Conservation (phyloP, 37 sponge, comb jelly and placozoan genomes). For the Agelas oroides region DNA sequence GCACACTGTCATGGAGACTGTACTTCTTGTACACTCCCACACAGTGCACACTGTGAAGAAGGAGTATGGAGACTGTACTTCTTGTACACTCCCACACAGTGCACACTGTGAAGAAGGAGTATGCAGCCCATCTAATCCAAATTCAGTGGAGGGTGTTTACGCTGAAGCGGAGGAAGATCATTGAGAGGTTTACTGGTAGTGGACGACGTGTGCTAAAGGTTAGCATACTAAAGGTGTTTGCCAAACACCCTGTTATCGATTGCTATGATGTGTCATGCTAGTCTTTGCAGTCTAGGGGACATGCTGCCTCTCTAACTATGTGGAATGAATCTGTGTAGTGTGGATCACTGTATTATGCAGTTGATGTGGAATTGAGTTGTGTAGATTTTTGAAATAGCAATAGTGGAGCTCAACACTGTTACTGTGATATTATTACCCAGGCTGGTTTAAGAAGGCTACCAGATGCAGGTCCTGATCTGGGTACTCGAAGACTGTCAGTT, state of each 20-base stretch:
- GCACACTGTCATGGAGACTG: too few relatives aligned
- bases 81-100: neutral
- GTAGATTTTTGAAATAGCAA: too few relatives aligned
- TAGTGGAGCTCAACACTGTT: too few relatives aligned
- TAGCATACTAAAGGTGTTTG: neutral
- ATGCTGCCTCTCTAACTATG: too few relatives aligned
- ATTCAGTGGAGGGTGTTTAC: conserved; percentile 24
- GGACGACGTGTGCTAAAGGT: neutral
- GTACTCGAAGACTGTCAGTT: conserved; percentile 3
- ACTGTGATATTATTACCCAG: neutral
- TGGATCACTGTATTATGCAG: too few relatives aligned
- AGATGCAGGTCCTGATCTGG: conserved; percentile 31
- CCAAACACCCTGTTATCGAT: too few relatives aligned
- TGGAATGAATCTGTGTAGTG: too few relatives aligned
- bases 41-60: conserved; percentile 21
- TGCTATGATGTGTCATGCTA: too few relatives aligned
- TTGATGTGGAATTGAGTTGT: too few relatives aligned
- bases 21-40: too few relatives aligned
- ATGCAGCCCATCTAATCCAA: conserved; percentile 56
- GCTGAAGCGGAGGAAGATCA: conserved; percentile 13
- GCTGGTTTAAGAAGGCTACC: conserved; percentile 27
- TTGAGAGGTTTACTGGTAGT: neutral
- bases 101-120: conserved; percentile 20
- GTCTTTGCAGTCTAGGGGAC: too few relatives aligned
- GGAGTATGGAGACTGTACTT: neutral